Conservation (phyloP, 2,113 vertebrate species). For the Cottus gobio region DNA sequence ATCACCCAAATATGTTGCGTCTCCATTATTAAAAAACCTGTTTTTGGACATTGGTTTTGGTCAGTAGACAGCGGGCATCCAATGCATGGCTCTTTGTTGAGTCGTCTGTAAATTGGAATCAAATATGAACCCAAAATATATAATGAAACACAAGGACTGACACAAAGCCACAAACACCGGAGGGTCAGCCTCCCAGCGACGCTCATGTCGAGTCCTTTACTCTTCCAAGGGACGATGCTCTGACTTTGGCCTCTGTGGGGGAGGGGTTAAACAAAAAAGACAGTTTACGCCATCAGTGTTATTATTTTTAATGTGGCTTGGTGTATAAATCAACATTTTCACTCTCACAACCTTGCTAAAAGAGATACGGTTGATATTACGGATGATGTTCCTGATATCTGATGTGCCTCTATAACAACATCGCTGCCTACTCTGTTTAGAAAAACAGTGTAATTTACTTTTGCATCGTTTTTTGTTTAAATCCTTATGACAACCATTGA, state of each 20-base stretch:
- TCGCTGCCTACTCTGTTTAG: constrained; percentile 7
- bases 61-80: no score
- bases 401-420: neutral
- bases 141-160: neutral
- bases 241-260: neutral
- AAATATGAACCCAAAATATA: neutral
- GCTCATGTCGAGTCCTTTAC: neutral
- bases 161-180: neutral
- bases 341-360: neutral
- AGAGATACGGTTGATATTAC: neutral
- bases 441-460: neutral
- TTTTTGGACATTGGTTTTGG: no score
- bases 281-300: neutral
- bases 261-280: neutral
- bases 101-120: neutral
- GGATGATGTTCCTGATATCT: neutral
- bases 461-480: neutral
- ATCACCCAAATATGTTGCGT: neutral
- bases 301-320: neutral
- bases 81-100: no score
- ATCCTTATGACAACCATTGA: neutral
- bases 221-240: neutral
- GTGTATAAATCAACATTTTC: neutral
- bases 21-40: neutral
- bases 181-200: neutral